Percentiles rank a stretch among this genome's conserved stretches.
These are phyloP conservation scores for Arizona elegans DNA, from an alignment of 2,113 vertebrate species.

Conservation along the genomic window DNA sequence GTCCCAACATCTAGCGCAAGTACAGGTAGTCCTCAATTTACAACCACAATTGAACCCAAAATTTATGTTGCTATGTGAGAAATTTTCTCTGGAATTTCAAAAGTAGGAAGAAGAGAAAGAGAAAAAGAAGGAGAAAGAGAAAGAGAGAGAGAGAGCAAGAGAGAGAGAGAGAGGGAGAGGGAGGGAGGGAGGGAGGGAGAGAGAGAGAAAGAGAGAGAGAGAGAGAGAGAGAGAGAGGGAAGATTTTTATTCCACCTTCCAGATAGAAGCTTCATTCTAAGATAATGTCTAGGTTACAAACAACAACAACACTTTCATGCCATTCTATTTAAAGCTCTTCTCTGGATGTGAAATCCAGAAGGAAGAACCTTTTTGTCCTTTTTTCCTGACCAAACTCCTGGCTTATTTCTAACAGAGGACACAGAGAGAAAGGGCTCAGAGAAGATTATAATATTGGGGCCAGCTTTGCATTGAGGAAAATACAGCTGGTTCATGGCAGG, in stretches of 20 bases:
- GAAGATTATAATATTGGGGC: no score
- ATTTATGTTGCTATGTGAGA: no score
- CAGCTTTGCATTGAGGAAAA: not conserved
- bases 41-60: no score
- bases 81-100: not conserved
- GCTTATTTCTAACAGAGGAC: not conserved
- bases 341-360: not conserved
- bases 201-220: no score
- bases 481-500: not conserved
- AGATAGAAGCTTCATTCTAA: not conserved
- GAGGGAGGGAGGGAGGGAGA: no score
- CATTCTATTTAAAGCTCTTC: not conserved
- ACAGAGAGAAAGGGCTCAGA: not conserved
- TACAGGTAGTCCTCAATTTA: no score
- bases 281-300: not conserved
- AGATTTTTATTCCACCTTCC: not conserved
- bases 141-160: no score
- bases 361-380: not conserved
- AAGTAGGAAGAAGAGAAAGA: not conserved
- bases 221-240: no score
- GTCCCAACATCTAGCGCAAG: not conserved
- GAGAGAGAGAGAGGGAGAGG: no score
- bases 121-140: not conserved
- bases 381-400: not conserved
- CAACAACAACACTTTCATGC: no score